A percentile compares a stretch with the other conserved stretches of the same genome.
Conservation (phyloP, 2,797 vertebrate genomes). For the Coracias cyanogaster region DNA sequence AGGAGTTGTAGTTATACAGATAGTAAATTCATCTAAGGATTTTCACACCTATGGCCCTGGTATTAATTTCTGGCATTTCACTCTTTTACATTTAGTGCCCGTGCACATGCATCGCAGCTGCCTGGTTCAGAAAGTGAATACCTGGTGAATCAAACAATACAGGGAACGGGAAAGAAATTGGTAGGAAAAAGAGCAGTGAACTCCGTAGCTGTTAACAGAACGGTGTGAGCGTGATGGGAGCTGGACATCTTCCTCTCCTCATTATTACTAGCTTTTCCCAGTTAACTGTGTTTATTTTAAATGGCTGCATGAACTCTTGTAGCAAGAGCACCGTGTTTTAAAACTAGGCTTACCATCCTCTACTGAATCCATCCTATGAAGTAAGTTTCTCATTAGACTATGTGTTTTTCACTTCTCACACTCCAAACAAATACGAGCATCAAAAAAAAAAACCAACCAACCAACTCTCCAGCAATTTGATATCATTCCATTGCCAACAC, state of each 20-base stretch:
- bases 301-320: not conserved
- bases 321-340: not conserved
- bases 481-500: not conserved
- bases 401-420: not conserved
- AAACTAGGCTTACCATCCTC: not conserved
- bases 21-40: not conserved
- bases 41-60: not conserved
- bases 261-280: not conserved
- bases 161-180: not conserved
- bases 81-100: not conserved
- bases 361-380: accelerated
- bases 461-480: not conserved
- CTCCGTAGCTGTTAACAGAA: not conserved
- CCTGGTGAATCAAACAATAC: not conserved
- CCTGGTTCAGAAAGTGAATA: not conserved
- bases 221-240: not conserved
- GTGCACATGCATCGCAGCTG: accelerated
- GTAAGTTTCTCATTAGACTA: not conserved
- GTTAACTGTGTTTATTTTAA: not conserved
- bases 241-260: not conserved
- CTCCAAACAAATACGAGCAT: not conserved
- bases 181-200: not conserved
- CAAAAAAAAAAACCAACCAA: not conserved
- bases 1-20: not conserved
- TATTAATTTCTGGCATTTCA: not conserved